Percentiles rank a stretch among this genome's conserved stretches.
Conservation (phyloP, 2,797 vertebrate species). For the Acipenser transmontanus region DNA sequence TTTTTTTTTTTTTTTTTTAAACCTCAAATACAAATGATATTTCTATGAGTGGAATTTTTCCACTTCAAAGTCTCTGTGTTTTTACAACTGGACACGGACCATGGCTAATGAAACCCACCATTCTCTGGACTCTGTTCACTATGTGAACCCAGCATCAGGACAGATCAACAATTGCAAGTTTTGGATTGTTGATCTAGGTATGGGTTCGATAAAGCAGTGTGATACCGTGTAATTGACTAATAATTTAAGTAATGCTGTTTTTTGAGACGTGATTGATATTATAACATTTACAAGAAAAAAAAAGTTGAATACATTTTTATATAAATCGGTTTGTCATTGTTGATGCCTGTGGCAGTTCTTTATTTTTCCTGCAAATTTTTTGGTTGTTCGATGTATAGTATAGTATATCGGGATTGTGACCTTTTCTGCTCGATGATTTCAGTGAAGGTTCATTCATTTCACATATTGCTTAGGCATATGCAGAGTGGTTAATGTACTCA, state of each 20-base stretch:
- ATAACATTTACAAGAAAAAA: background rate
- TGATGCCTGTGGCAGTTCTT: background rate
- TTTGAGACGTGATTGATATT: background rate
- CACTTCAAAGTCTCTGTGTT: background rate
- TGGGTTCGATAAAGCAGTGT: slow-evolving; percentile 4
- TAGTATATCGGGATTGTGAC: no score
- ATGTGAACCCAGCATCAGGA: slow-evolving; percentile 48
- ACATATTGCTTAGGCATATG: no score
- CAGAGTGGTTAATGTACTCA: no score
- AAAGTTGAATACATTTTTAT: background rate
- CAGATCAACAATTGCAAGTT: slow-evolving; percentile 61
- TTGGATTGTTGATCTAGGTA: slow-evolving; percentile 71
- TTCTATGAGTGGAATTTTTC: no score
- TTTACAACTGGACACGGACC: background rate
- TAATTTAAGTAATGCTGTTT: background rate
- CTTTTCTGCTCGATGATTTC: no score
- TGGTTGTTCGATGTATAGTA: no score
- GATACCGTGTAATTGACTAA: background rate
- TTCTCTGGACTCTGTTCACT: slow-evolving; percentile 48
- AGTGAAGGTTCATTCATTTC: no score
- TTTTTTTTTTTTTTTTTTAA: no score
- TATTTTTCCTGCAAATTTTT: background rate
- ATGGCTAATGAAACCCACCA: slow-evolving; percentile 59
- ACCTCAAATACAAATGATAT: no score
- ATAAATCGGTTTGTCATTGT: background rate